Evolutionary conservation across 2,797 vertebrate species (phyloP).

Genomic region (Mormyrops boulengeri): DNA sequence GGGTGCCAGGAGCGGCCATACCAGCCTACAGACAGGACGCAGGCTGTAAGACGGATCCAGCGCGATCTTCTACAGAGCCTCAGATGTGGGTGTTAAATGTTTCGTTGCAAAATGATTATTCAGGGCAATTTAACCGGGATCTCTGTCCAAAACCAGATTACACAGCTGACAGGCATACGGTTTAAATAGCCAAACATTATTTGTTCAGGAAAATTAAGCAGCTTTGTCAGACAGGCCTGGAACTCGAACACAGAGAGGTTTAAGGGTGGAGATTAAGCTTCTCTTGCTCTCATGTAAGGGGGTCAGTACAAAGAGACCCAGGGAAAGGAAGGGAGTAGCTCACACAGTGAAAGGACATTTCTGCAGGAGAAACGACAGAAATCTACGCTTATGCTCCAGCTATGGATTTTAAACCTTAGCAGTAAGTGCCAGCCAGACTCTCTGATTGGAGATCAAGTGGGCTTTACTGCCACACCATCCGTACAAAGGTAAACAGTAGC

Average conservation of each 20-base stretch:
- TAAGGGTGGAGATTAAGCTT: neutral
- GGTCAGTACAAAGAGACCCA: neutral
- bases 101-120: neutral
- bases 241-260: neutral
- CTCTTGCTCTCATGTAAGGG: neutral
- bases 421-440: neutral
- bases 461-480: neutral
- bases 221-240: neutral
- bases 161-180: neutral
- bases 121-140: neutral
- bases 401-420: neutral
- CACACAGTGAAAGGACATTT: neutral
- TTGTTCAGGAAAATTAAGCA: neutral
- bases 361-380: neutral
- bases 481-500: neutral
- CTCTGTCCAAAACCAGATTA: neutral
- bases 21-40: conserved; percentile 58
- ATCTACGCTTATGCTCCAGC: neutral
- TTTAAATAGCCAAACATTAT: neutral
- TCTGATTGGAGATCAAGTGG: neutral
- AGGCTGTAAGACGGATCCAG: neutral
- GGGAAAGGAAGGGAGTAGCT: neutral
- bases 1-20: conserved; percentile 77
- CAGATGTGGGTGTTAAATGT: neutral
- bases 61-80: neutral